These are phyloP conservation scores for Calephelis virginiensis DNA, from an alignment of 1,140 invertebrate species.

Conservation along the genomic window DNA sequence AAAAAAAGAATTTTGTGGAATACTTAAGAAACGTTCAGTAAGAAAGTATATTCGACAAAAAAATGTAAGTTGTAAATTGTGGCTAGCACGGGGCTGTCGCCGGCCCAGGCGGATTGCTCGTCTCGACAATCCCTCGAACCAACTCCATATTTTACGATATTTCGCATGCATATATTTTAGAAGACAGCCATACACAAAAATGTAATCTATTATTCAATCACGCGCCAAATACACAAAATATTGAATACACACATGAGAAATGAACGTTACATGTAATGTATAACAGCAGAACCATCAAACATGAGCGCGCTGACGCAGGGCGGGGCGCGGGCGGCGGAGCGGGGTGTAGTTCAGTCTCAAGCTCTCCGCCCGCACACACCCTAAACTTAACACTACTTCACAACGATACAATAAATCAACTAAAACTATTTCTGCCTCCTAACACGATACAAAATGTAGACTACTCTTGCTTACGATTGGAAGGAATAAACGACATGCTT, in stretches of 20 bases:
- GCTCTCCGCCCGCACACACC: slow-evolving; percentile 56
- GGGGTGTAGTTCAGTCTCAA: slow-evolving; percentile 74
- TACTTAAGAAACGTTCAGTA: slow-evolving; percentile 43
- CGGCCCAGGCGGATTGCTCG: slow-evolving; percentile 16
- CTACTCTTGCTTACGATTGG: slow-evolving; percentile 59
- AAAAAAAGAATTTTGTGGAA: slow-evolving; percentile 57
- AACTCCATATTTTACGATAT: slow-evolving; percentile 24
- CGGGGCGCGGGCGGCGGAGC: slow-evolving; percentile 51
- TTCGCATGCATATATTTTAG: slow-evolving; percentile 34
- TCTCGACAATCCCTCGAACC: slow-evolving; percentile 25
- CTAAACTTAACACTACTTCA: slow-evolving; percentile 63
- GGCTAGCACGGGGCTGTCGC: slow-evolving; percentile 19
- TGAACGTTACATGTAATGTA: slow-evolving; percentile 51
- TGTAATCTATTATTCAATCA: slow-evolving; percentile 56
- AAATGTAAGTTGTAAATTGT: slow-evolving; percentile 38
- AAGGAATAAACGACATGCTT: slow-evolving; percentile 68
- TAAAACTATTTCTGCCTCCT: slow-evolving; percentile 71
- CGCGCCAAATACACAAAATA: slow-evolving; percentile 65
- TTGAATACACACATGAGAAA: slow-evolving; percentile 67
- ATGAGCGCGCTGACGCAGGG: slow-evolving; percentile 49
- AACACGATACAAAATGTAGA: slow-evolving; percentile 58
- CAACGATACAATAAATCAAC: slow-evolving; percentile 72
- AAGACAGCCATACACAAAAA: slow-evolving; percentile 54
- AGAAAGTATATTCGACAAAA: slow-evolving; percentile 41
- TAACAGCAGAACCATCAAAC: slow-evolving; percentile 67